Base-by-base conservation (phyloP, 1,140 invertebrate genomes). In the Dolichoris vasculosae region DNA sequence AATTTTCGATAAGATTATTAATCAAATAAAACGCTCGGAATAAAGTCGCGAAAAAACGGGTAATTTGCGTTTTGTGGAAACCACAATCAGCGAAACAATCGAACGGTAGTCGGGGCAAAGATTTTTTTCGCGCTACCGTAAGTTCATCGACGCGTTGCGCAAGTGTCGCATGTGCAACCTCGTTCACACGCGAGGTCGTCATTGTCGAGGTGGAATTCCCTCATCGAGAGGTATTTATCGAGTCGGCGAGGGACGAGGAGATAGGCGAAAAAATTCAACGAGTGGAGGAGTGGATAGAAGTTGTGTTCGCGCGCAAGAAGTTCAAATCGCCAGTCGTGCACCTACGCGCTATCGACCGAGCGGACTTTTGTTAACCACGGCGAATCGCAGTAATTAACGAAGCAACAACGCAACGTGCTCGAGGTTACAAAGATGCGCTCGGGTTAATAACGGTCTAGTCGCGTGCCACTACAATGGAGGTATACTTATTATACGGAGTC, bases 161-260 rank as follows among this genome's bases (percentile, higher is more conserved):
- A 77, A 77, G 59, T 83, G 82, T 83, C 82, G 38, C 43, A 26
- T 51, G n/a, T 32, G 38, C 67, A 83, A 76, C 82, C 51, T 77
- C 82, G n/a, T 83, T 83, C 82, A 30, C 82, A 83, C 73, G 38
- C 55, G 82, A 35, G 71, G 17, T 11, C 32, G 78, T n/a, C 23
- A 46, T 46, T n/a, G 78, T 63, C 13, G 48, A 63, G 17, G 23
- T 20, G n/a, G 30, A 63, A 43, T 67, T 63, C 55, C 75, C 32
- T 32, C 76, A n/a, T 35, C 20, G 17, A 63, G 30, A 9, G 32
- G 73, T n/a, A 75, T 46, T 73, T 77, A 32, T 77, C 46, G 75
- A 55, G n/a, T n/a, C 43, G 43, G 23, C 67, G 67, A 69, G 73
- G 13, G 35, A 43, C 23, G 30, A 2, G 35, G n/a, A 26, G 9